A percentile compares a stretch with the other conserved stretches of the same genome.
Conservation (phyloP, 2,888 invertebrate species). For the Trichogramma evanescens region DNA sequence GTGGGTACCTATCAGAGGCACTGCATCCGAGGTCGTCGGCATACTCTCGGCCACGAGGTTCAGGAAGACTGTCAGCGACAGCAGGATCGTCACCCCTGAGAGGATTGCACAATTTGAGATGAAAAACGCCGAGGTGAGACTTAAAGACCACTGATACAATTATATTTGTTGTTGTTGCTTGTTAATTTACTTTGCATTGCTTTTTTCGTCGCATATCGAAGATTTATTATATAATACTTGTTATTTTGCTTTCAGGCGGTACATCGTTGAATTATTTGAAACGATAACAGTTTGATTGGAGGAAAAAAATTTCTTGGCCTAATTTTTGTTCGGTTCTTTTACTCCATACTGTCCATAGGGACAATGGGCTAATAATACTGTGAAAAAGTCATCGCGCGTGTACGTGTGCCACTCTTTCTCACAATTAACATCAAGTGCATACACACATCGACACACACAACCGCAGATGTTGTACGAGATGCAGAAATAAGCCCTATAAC, state of each 20-base stretch:
- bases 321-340: too few relatives aligned
- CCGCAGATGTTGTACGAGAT: too few relatives aligned
- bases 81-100: conserved; percentile 92
- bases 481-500: too few relatives aligned
- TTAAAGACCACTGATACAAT: background rate
- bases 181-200: background rate
- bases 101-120: conserved; percentile 36
- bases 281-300: too few relatives aligned
- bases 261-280: too few relatives aligned
- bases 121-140: background rate
- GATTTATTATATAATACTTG: background rate
- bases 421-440: too few relatives aligned
- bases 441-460: too few relatives aligned
- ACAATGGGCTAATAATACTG: too few relatives aligned
- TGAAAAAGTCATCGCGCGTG: too few relatives aligned
- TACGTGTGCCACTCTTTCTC: too few relatives aligned
- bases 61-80: conserved; percentile 96
- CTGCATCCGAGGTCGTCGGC: conserved; percentile 78
- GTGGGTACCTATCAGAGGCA: conserved; percentile 68
- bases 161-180: background rate
- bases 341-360: too few relatives aligned
- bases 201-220: background rate
- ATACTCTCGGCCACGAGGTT: conserved; percentile 96
- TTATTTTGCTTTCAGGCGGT: background rate
- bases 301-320: too few relatives aligned